A percentile compares a stretch with the other conserved stretches of the same genome.
These are phyloP conservation scores for Brachionus rotundiformis DNA, from an alignment of 1,140 invertebrate species.

Conservation along the genomic window DNA sequence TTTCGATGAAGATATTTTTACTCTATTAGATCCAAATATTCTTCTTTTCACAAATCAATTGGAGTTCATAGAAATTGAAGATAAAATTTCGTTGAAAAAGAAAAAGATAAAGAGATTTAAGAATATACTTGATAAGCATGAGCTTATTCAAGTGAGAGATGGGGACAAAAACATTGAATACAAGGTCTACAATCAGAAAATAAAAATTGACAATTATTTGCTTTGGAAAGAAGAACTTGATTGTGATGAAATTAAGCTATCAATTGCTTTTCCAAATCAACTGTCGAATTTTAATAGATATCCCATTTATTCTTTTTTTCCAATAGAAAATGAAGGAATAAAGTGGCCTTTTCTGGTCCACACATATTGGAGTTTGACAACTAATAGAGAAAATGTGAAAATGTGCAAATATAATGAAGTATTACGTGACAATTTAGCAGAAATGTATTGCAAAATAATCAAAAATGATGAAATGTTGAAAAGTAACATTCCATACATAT, in stretches of 20 bases:
- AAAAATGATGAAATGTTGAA: not conserved
- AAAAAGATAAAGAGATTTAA: not conserved
- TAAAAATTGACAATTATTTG: constrained; percentile 10
- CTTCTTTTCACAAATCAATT: not conserved
- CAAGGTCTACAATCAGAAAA: not conserved
- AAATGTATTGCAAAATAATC: not conserved
- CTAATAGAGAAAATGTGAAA: constrained; percentile 16
- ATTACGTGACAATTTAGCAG: not conserved
- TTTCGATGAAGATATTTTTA: not conserved
- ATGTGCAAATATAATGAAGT: not conserved
- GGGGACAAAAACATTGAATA: not conserved
- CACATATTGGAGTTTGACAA: not conserved
- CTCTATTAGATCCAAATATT: not conserved
- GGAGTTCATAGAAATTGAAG: not conserved
- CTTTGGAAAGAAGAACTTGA: not conserved
- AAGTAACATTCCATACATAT: not conserved
- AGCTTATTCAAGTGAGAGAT: not conserved
- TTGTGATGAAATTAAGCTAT: not conserved
- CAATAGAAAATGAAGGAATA: not conserved
- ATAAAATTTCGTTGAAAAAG: not conserved
- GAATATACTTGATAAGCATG: not conserved
- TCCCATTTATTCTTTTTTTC: not conserved
- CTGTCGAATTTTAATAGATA: not conserved
- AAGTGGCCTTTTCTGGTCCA: not conserved
- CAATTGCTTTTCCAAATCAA: not conserved